These are phyloP conservation scores for Cynodonichthys magdalenae DNA, from an alignment of 2,797 vertebrate species.

Conservation along the genomic window DNA sequence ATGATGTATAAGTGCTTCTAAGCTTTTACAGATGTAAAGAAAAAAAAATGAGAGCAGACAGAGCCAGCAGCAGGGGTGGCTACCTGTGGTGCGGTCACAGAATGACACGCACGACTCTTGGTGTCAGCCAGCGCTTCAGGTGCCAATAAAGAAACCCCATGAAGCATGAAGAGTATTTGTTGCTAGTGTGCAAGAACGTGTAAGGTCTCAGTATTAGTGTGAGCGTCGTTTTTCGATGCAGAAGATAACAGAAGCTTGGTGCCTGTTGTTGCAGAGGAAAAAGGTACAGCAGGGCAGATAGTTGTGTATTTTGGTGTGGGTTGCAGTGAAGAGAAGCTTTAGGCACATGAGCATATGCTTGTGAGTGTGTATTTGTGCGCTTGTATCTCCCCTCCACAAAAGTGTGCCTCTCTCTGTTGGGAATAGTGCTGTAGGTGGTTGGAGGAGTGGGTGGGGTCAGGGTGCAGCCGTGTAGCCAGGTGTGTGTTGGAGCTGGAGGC, in stretches of 20 bases:
- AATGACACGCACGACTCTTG: constrained; percentile 43
- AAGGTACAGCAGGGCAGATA: constrained; percentile 66
- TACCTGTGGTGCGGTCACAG: constrained; percentile 51
- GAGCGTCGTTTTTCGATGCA: constrained; percentile 54
- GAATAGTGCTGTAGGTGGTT: constrained; percentile 79
- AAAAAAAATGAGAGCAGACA: constrained; percentile 28
- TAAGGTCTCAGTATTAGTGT: constrained; percentile 56
- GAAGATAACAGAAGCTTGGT: constrained; percentile 57
- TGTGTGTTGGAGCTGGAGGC: constrained; percentile 77
- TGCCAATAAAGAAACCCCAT: constrained; percentile 45
- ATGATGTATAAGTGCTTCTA: constrained; percentile 70
- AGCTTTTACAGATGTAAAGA: constrained; percentile 53
- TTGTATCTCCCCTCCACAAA: constrained; percentile 63
- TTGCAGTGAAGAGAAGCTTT: constrained; percentile 69
- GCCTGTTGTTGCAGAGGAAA: constrained; percentile 59
- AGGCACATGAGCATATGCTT: constrained; percentile 59
- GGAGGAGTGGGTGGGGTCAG: constrained; percentile 80
- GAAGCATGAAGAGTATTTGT: constrained; percentile 25
- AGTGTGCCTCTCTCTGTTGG: constrained; percentile 75
- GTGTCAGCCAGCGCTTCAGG: constrained; percentile 48
- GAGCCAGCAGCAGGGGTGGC: constrained; percentile 40
- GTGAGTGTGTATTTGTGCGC: constrained; percentile 42
- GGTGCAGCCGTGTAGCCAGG: constrained; percentile 76
- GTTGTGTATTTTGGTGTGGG: constrained; percentile 74
- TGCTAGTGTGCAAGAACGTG: constrained; percentile 41